Base-by-base conservation (phyloP, 2,888 invertebrate genomes). In the Orthosia cruda region DNA sequence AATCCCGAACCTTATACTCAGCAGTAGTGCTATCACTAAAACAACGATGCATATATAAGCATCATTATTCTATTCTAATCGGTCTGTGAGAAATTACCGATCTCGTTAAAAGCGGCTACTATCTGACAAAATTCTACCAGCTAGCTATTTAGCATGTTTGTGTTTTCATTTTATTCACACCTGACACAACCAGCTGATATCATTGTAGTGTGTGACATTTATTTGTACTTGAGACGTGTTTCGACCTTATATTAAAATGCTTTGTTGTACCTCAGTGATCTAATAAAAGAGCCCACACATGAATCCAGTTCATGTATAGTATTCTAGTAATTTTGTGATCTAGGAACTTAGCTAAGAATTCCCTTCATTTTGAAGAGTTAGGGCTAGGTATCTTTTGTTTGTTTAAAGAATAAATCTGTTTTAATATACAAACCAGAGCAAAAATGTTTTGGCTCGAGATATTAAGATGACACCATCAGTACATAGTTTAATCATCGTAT, bases 261-360 rank as follows among this genome's bases (percentile, higher is more conserved):
- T 50, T 65, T 65, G 57, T 75, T 74, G 50, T 50, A 26, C 9
- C 20, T 50, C 32, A 58, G 15, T 55, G 50, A 9, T 23, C 16
- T 20, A 57, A 65, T 74, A 65, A 75, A 65, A 13, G 15, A 47
- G 65, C 57, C 76, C 74, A 58, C 76, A 45, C 74, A 57, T 16
- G 64, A 23, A 50, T 18, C 18, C 20, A 18, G 20, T n/a, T 23
- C 57, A 57, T 20, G 18, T 65, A 50, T 58, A 45, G 49, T 23
- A 58, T 23, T 50, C 18, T 4, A 23, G 20, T 13, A 40, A n/a
- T 50, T 55, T n/a, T 23, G 13, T 4, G 0, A 49, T 15, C 52
- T 23, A 1, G 23, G 23, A 23, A 50, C n/a, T 73, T 16, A n/a
- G 26, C 20, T 13, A 23, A 59, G 45, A 20, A 63, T 40, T 49